Conservation (phyloP, 2,888 invertebrate genomes). For the Hipparchia sbordonii region DNA sequence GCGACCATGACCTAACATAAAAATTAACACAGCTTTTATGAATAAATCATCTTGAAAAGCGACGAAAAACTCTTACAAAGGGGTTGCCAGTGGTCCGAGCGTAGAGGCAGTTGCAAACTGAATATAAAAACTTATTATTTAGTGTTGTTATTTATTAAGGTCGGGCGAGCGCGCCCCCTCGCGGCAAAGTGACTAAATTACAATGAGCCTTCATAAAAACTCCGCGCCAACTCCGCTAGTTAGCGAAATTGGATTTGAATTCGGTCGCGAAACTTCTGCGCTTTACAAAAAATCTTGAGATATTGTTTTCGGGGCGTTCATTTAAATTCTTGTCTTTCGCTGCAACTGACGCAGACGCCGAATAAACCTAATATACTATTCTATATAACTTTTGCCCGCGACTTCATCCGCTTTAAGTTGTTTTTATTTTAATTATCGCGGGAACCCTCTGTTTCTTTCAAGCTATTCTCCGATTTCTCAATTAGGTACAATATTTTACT, state of each 20-base stretch:
- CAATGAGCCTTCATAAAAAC: slow-evolving; percentile 51
- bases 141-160: slow-evolving; percentile 12
- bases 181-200: slow-evolving; percentile 43
- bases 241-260: slow-evolving; percentile 58
- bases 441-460: neutral
- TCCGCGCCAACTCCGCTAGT: slow-evolving; percentile 48
- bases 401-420: neutral
- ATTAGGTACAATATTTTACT: no score
- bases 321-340: slow-evolving; percentile 33
- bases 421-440: neutral
- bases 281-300: slow-evolving; percentile 35
- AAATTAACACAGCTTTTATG: neutral
- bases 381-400: neutral
- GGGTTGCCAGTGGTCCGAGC: neutral
- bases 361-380: neutral
- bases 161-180: slow-evolving; percentile 3
- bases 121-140: slow-evolving; percentile 16
- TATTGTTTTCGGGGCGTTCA: slow-evolving; percentile 35
- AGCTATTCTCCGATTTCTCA: no score
- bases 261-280: slow-evolving; percentile 37
- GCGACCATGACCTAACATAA: neutral
- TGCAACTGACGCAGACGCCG: neutral
- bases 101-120: neutral
- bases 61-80: neutral
- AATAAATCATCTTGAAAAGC: neutral